These are phyloP conservation scores for Polydrusus pterygomalis DNA, from an alignment of 2,888 invertebrate genomes.

Conservation along the genomic window DNA sequence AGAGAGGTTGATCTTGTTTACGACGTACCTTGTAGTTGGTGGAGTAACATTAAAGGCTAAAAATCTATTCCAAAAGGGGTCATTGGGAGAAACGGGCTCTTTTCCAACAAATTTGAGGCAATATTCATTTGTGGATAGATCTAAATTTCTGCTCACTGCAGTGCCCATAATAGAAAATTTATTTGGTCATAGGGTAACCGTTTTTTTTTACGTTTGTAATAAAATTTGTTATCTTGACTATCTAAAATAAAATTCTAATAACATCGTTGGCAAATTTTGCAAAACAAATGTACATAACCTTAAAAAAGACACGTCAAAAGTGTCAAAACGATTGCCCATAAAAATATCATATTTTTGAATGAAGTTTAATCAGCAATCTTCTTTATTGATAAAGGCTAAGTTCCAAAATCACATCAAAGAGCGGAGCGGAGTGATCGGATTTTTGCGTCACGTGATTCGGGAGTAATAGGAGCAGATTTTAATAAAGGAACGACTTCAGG, in stretches of 20 bases:
- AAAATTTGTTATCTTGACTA: background rate
- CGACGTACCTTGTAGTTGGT: slow-evolving; percentile 82
- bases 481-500: no score
- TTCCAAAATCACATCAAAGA: no score
- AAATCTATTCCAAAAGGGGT: slow-evolving; percentile 95
- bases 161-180: slow-evolving; percentile 80
- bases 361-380: background rate
- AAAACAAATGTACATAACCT: slow-evolving; percentile 38
- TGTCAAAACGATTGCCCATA: no score
- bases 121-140: slow-evolving; percentile 87
- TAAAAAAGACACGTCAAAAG: slow-evolving; percentile 20
- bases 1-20: background rate
- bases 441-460: no score
- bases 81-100: slow-evolving; percentile 87
- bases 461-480: no score
- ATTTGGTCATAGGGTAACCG: slow-evolving; percentile 18
- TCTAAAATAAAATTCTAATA: slow-evolving; percentile 29
- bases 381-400: no score
- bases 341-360: no score
- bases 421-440: no score
- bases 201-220: background rate
- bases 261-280: slow-evolving; percentile 37
- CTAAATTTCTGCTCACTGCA: slow-evolving; percentile 85
- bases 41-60: slow-evolving; percentile 92
- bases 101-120: slow-evolving; percentile 86